These are phyloP conservation scores for Threskiornis aethiopicus DNA, from an alignment of 2,797 vertebrate species.

Conservation along the genomic window DNA sequence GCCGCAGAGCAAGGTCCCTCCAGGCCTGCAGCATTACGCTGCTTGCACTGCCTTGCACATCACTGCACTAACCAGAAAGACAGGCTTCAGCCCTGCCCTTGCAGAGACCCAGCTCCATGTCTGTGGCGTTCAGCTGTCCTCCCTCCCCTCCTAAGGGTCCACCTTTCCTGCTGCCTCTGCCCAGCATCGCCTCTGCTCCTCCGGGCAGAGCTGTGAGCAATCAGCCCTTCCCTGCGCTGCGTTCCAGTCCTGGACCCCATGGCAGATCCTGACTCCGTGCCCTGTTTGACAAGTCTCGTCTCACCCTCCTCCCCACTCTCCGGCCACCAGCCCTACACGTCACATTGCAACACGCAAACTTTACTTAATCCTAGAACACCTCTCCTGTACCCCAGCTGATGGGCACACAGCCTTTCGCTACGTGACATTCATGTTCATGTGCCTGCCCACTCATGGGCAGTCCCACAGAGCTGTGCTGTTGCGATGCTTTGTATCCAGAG, in stretches of 20 bases:
- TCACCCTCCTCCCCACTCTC: neutral
- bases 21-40: neutral
- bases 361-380: neutral
- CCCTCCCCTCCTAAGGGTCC: neutral
- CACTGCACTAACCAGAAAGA: neutral
- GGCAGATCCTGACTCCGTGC: neutral
- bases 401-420: neutral
- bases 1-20: neutral
- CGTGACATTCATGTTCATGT: neutral
- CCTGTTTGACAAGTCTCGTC: neutral
- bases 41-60: neutral
- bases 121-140: fast-evolving
- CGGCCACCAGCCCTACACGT: neutral
- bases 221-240: neutral
- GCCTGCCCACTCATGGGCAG: neutral
- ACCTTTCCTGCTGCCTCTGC: neutral
- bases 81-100: neutral
- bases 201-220: neutral
- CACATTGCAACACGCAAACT: neutral
- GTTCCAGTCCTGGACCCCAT: neutral
- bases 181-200: neutral
- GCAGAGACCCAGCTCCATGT: neutral
- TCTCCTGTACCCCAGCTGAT: neutral
- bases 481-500: neutral
- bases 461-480: neutral